phyloP scores from a whole-genome alignment of 1,140 invertebrate species.

The Teleogryllus occipitalis region DNA sequence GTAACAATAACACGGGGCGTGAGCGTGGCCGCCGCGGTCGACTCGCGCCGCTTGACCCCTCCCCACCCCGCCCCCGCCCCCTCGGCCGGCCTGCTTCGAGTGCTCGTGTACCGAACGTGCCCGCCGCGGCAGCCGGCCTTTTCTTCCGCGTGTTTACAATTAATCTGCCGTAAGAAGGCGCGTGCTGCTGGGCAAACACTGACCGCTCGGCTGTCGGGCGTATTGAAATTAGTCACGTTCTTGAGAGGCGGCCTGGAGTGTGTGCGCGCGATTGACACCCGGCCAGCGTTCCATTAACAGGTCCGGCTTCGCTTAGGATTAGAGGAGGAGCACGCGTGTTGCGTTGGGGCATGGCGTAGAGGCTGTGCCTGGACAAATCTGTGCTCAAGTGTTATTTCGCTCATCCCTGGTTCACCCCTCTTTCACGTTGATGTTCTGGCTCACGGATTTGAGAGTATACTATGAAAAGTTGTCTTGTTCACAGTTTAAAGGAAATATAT shows the following conservation, averaged over 20 bases:
- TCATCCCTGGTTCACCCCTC: too few species aligned
- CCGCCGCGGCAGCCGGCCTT: not conserved
- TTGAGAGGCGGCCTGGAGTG: not conserved
- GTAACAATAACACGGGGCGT: constrained; percentile 3
- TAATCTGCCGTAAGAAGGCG: not conserved
- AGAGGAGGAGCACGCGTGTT: too few species aligned
- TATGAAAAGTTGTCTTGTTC: too few species aligned
- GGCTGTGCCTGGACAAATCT: too few species aligned
- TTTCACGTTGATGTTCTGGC: too few species aligned
- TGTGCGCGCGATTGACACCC: not conserved
- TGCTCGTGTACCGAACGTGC: not conserved
- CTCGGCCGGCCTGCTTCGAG: not conserved
- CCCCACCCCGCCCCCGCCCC: too few species aligned
- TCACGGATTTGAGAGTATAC: too few species aligned
- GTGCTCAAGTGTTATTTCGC: too few species aligned
- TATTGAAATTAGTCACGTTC: not conserved
- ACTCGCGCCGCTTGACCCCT: not conserved
- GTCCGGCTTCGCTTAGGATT: too few species aligned
- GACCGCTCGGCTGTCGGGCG: not conserved
- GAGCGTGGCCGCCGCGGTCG: not conserved
- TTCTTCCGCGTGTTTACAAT: not conserved
- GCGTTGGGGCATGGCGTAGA: too few species aligned
- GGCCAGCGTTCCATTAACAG: too few species aligned
- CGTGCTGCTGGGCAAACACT: not conserved
- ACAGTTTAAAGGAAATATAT: too few species aligned